Evolutionary conservation across 2,113 vertebrate genomes (phyloP), one percentile per base, ranked within the genome.

Genomic region (Percina caprodes): DNA sequence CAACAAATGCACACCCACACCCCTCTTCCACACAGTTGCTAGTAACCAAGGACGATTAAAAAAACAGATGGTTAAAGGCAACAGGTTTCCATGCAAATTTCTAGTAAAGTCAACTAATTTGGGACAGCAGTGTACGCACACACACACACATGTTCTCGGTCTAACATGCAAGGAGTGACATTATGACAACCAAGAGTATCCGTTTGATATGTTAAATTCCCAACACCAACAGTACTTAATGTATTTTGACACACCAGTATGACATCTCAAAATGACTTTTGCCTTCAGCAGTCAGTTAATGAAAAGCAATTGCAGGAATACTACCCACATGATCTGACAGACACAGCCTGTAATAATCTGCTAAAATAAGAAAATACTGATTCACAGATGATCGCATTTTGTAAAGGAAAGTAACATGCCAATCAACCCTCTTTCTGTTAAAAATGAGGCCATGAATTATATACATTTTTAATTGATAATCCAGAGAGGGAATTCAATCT

Each of bases 401-500:
- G 3, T 49, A 49, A 63, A 70, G 49, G 1, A 39, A 59, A 33
- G 26, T 65, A 42, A 15, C 33, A 39, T 62, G n/a, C 19, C 13
- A 68, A 24, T 67, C 26, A 33, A 33, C 55, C 19, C 15, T 61
- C 24, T 59, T 3, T 11, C 12, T 35, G 66, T 49, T 73, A 9
- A 68, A 73, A 14, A 35, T n/a, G 10, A 33, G 52, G 45, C n/a
- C 35, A 24, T 33, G 51, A 62, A 69, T 23, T 9, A 61, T 12
- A 13, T 19, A 56, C 49, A 59, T 63, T 76, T 82, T 23, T 35
- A 26, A 26, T 16, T 68, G 61, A 48, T 48, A 65, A 70, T 58
- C 51, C 73, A 61, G 30, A 48, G 46, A 39, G 51, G 19, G 42
- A 74, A 45, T 77, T 59, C 19, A 42, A 45, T 56, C 10, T 77